Conservation (phyloP, 1,140 invertebrate species). For the Drosophila ogumai region DNA sequence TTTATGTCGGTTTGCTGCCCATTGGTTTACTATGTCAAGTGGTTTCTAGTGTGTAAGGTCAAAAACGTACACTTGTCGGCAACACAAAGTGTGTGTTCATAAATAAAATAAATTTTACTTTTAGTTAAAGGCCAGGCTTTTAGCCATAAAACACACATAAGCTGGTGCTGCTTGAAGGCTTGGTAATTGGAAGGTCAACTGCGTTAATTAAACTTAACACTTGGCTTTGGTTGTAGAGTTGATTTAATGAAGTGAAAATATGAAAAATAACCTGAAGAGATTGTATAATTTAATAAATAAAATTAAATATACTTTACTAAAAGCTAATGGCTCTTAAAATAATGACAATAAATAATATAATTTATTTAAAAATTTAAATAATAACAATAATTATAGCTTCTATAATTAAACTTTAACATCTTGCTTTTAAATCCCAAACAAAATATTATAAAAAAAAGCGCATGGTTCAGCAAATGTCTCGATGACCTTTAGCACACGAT, state of each 20-base stretch:
- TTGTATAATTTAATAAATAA: background rate
- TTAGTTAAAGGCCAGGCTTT: background rate
- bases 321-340: background rate
- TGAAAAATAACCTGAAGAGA: too few species aligned
- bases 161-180: background rate
- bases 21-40: constrained; percentile 69
- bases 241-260: background rate
- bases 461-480: constrained; percentile 20
- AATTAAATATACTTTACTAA: background rate
- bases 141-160: constrained; percentile 1
- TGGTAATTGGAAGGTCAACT: constrained; percentile 15
- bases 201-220: background rate
- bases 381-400: background rate
- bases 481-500: constrained; percentile 22
- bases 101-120: constrained; percentile 21
- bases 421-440: background rate
- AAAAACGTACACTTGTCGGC: constrained; percentile 18
- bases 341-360: background rate
- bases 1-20: constrained; percentile 31
- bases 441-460: constrained; percentile 3
- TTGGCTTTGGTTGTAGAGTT: background rate
- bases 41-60: constrained; percentile 47
- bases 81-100: constrained; percentile 20
- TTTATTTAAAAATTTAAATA: too few species aligned
- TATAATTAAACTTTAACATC: background rate